phyloP scores from a whole-genome alignment of 2,797 vertebrate species.

The Enteromius viviparus region DNA sequence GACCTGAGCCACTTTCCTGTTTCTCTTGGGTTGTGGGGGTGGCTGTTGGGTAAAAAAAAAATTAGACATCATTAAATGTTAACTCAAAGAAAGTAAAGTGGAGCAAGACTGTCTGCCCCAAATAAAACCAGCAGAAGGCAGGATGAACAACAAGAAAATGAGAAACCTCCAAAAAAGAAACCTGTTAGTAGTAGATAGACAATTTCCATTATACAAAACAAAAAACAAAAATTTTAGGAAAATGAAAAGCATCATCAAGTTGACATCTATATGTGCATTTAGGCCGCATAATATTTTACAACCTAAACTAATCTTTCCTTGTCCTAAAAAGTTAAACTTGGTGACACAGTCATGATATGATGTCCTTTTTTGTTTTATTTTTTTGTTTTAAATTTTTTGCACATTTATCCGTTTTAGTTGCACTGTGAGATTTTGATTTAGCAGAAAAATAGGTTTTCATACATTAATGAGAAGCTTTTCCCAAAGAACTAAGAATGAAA shows the following conservation, averaged over 20 bases:
- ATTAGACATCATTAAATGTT: not conserved
- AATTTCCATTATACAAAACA: not conserved
- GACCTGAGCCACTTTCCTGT: slow-evolving; percentile 22
- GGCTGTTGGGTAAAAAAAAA: slow-evolving; percentile 20
- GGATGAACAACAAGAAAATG: slow-evolving; percentile 15
- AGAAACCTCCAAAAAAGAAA: slow-evolving; percentile 5
- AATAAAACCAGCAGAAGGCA: not conserved
- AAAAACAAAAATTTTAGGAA: not conserved
- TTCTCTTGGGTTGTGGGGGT: slow-evolving; percentile 26
- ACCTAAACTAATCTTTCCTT: not conserved
- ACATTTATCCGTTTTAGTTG: not conserved
- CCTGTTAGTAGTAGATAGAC: slow-evolving; percentile 3
- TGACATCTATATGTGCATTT: not conserved
- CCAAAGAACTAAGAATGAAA: not conserved
- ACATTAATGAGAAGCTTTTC: not conserved
- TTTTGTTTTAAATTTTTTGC: too few relatives aligned
- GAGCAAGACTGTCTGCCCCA: slow-evolving; percentile 50
- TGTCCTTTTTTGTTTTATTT: not conserved
- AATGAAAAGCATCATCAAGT: not conserved
- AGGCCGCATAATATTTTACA: not conserved
- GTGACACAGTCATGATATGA: not conserved
- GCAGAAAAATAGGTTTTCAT: not conserved
- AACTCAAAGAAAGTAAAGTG: slow-evolving; percentile 11
- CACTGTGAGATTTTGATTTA: not conserved
- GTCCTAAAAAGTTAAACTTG: not conserved